Conservation (phyloP, 2,797 vertebrate species). For the Enteromius thamalakanensis region DNA sequence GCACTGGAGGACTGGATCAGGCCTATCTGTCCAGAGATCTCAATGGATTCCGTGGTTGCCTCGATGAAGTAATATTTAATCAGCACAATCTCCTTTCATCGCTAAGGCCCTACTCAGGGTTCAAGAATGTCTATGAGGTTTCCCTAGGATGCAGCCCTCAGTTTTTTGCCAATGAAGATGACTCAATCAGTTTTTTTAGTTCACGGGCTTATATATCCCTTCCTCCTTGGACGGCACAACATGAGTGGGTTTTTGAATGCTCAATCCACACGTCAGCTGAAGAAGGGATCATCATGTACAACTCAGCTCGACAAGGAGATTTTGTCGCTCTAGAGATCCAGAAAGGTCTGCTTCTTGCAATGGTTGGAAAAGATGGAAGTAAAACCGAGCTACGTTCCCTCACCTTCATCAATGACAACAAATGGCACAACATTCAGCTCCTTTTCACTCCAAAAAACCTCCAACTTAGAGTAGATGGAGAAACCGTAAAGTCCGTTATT, state of each 20-base stretch:
- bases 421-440: constrained; percentile 84
- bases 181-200: constrained; percentile 92
- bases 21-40: constrained; percentile 74
- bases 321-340: constrained; percentile 89
- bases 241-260: constrained; percentile 78
- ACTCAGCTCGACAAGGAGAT: constrained; percentile 78
- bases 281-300: constrained; percentile 86
- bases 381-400: constrained; percentile 80
- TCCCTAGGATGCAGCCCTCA: constrained; percentile 89
- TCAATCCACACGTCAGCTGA: constrained; percentile 80
- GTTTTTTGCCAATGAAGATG: constrained; percentile 86
- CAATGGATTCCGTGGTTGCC: constrained; percentile 83
- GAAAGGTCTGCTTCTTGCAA: constrained; percentile 80
- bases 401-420: constrained; percentile 79
- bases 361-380: constrained; percentile 75
- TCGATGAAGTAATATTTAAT: constrained; percentile 85
- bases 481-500: constrained; percentile 77
- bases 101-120: constrained; percentile 82
- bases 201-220: constrained; percentile 88
- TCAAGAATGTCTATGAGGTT: constrained; percentile 87
- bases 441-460: constrained; percentile 78
- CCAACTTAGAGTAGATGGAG: constrained; percentile 81
- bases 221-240: constrained; percentile 75
- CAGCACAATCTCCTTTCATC: constrained; percentile 82
- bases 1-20: constrained; percentile 76